phyloP scores from a whole-genome alignment of 1,140 invertebrate genomes.

The Tyrophagus putrescentiae region DNA sequence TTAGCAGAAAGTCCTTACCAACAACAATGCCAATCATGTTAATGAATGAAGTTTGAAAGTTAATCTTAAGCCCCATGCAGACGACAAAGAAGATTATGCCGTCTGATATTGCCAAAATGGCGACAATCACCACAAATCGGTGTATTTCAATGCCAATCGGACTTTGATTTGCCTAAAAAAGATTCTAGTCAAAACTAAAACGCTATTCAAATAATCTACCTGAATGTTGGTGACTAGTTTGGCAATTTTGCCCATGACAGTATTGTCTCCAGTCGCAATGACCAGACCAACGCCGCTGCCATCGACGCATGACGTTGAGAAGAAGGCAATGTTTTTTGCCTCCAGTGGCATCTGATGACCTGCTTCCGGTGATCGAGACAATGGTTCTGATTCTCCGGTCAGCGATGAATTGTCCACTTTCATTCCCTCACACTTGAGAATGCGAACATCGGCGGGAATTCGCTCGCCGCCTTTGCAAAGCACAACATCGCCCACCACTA shows the following conservation, averaged over 20 bases:
- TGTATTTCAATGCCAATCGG: constrained; percentile 33
- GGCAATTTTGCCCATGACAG: constrained; percentile 94
- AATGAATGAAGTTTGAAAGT: constrained; percentile 68
- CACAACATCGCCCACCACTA: constrained; percentile 57
- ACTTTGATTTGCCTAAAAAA: constrained; percentile 36
- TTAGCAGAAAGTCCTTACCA: constrained; percentile 46
- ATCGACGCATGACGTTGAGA: constrained; percentile 51
- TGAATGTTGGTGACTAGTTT: constrained; percentile 80
- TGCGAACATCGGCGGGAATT: constrained; percentile 27
- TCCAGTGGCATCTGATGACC: constrained; percentile 39
- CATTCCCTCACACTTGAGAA: constrained; percentile 15
- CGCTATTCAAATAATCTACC: no score
- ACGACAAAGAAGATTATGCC: constrained; percentile 35
- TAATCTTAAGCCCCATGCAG: constrained; percentile 29
- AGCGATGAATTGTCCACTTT: constrained; percentile 51
- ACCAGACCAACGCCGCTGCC: constrained; percentile 68
- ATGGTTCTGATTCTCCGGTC: constrained; percentile 58
- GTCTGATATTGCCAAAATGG: constrained; percentile 32
- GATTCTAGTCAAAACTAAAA: no score
- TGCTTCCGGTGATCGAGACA: constrained; percentile 34
- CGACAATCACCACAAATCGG: constrained; percentile 5
- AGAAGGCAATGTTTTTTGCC: constrained; percentile 54
- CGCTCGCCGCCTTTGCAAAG: constrained; percentile 63
- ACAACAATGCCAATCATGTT: constrained; percentile 97
- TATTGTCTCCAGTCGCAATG: constrained; percentile 87